Evolutionary conservation across 2,888 invertebrate species (phyloP).

Genomic region (Sclerodermus sp.): DNA sequence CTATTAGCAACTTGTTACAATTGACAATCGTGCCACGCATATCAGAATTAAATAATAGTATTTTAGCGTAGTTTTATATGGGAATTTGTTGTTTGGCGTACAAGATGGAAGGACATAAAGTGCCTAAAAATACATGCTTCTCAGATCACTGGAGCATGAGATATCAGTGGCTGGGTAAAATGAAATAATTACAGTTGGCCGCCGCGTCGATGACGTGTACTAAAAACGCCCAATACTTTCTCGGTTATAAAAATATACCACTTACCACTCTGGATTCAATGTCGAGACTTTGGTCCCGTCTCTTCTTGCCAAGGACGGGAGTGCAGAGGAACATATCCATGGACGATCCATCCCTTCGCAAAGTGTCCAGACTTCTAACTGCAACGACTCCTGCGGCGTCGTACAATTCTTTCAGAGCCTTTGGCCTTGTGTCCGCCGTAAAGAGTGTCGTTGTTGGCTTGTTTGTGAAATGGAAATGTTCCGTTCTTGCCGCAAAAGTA

Average conservation of each 20-base stretch:
- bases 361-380: slow-evolving; percentile 69
- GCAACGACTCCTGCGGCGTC: slow-evolving; percentile 74
- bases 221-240: not conserved
- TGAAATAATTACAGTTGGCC: not conserved
- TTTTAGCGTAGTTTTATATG: no score
- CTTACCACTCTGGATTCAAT: slow-evolving; percentile 88
- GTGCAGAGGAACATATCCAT: slow-evolving; percentile 76
- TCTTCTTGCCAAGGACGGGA: slow-evolving; percentile 74
- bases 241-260: slow-evolving; percentile 51
- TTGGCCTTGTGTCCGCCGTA: slow-evolving; percentile 72
- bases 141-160: no score
- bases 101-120: no score
- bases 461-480: slow-evolving; percentile 74
- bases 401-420: slow-evolving; percentile 76
- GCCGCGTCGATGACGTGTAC: not conserved
- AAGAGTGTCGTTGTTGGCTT: slow-evolving; percentile 75
- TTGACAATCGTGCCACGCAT: slow-evolving; percentile 7
- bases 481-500: slow-evolving; percentile 78
- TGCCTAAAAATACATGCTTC: no score
- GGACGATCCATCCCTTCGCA: slow-evolving; percentile 67
- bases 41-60: no score
- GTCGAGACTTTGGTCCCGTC: slow-evolving; percentile 73
- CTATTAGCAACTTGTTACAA: slow-evolving; percentile 19
- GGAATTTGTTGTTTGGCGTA: no score
- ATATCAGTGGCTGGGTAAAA: no score